Base-by-base conservation (phyloP, 2,113 vertebrate species). In the Cochlearius cochlearius region DNA sequence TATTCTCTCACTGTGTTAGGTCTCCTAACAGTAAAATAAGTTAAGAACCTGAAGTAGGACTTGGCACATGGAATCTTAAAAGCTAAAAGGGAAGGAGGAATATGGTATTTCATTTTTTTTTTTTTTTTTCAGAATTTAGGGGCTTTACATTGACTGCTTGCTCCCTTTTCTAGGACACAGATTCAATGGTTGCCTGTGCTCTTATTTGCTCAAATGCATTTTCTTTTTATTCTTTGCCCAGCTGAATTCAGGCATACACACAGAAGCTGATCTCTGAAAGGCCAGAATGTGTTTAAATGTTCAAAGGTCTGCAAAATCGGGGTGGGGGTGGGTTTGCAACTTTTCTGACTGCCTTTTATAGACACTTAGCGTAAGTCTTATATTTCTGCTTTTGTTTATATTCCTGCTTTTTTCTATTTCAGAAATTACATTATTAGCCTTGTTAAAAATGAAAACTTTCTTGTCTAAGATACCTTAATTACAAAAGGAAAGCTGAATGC, bases 281-380 rank as follows among this genome's bases (percentile, higher is more conserved):
- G 38, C 68, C 55, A 21, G 6, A 59, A 47, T 27, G 11, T 30
- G 11, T 56, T 38, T 32, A 63, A 66, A 64, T 26, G 60, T 83
- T 91, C 49, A 79, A 85, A 74, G 53, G 18, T 38, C 76, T 79
- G 25, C 10, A 6, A 1, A 89, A 50, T 69, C 52, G 19, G 29
- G 13, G 10, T 10, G 10, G 18, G 27, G 29, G 3, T 1, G 25
- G 29, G 3, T 1, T 7, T 52, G 47, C 19, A 60, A 11, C 41
- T 76, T 73, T 30, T 53, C 71, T 69, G 43, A 16, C 12, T 58
- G 34, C 13, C 15, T 81, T 81, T 81, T 68, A 15, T 38, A 45
- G 60, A 39, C 3, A 32, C 1, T 15, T 84, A 29, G 30, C 19
- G 19, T 49, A 69, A 55, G 34, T 20, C 60, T 82, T 36, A 4